Percentiles rank a stretch among this genome's conserved stretches.
Evolutionary conservation across 2,888 invertebrate species (phyloP).

Genomic region (Ophion ellenae): DNA sequence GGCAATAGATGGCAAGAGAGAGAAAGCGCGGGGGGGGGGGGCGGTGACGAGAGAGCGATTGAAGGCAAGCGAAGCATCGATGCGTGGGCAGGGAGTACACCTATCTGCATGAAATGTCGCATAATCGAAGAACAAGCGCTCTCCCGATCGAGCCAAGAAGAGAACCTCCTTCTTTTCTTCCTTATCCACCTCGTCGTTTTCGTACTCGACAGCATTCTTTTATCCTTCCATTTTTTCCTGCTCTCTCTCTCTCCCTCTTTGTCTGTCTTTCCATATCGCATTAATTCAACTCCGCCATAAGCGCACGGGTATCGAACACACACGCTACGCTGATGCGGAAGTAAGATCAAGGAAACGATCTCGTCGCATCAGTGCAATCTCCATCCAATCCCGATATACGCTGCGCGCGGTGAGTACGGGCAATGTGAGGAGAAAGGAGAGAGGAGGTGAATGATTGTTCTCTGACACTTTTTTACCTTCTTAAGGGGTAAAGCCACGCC

Average conservation of each 20-base stretch:
- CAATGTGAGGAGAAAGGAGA: too few relatives aligned
- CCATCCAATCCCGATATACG: neutral
- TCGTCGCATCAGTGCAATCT: constrained; percentile 33
- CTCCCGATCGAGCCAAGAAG: constrained; percentile 43
- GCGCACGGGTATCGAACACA: constrained; percentile 35
- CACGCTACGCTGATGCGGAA: constrained; percentile 60
- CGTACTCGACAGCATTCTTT: constrained; percentile 23
- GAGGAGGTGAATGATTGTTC: too few relatives aligned
- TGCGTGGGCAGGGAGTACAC: constrained; percentile 73
- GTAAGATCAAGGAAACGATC: constrained; percentile 65
- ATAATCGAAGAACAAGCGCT: constrained; percentile 70
- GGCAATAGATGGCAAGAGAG: neutral
- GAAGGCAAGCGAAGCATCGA: constrained; percentile 63
- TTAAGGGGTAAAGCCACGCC: too few relatives aligned
- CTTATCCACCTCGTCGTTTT: constrained; percentile 60
- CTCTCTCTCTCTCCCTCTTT: neutral
- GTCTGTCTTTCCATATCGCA: constrained; percentile 32
- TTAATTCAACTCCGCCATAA: constrained; percentile 53
- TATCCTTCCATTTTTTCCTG: neutral
- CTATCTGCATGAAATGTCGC: constrained; percentile 73
- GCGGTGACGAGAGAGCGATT: constrained; percentile 52
- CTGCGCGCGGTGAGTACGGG: too few relatives aligned
- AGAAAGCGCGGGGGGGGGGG: constrained; percentile 33
- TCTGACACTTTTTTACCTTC: too few relatives aligned
- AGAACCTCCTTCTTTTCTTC: constrained; percentile 60